Percentiles rank a stretch among this genome's conserved stretches.
Evolutionary conservation across 2,797 vertebrate species (phyloP).

Genomic region (Pipistrellus pipistrellus): DNA sequence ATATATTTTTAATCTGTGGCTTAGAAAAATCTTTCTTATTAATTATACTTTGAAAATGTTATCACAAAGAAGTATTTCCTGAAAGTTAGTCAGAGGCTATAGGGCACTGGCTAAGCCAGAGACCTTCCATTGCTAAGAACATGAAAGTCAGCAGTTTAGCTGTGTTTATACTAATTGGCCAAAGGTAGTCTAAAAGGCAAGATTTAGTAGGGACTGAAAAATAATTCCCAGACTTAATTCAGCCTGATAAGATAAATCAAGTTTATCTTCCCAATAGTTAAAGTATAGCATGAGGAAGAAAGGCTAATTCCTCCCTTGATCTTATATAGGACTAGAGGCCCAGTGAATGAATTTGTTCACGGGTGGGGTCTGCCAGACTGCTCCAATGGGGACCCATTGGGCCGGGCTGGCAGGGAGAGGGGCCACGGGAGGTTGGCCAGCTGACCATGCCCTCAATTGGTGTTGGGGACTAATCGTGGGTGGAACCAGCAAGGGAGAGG

Average conservation of each 20-base stretch:
- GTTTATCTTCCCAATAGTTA: background rate
- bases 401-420: too few relatives aligned
- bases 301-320: background rate
- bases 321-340: background rate
- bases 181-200: constrained; percentile 12
- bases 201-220: background rate
- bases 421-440: too few relatives aligned
- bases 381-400: too few relatives aligned
- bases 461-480: too few relatives aligned
- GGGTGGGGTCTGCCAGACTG: too few relatives aligned
- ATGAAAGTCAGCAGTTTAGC: background rate
- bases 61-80: background rate
- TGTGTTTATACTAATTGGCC: background rate
- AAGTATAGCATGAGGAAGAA: background rate
- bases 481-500: too few relatives aligned
- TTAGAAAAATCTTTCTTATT: background rate
- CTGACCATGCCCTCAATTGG: too few relatives aligned
- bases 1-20: background rate
- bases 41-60: constrained; percentile 19
- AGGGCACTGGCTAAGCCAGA: background rate
- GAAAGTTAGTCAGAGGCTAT: background rate
- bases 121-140: background rate
- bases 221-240: background rate
- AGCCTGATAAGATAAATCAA: background rate
- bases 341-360: too few relatives aligned